Evolutionary conservation across 2,888 invertebrate species (phyloP), one percentile per base, ranked within the genome.

Genomic region (Chrysolina haemoptera): DNA sequence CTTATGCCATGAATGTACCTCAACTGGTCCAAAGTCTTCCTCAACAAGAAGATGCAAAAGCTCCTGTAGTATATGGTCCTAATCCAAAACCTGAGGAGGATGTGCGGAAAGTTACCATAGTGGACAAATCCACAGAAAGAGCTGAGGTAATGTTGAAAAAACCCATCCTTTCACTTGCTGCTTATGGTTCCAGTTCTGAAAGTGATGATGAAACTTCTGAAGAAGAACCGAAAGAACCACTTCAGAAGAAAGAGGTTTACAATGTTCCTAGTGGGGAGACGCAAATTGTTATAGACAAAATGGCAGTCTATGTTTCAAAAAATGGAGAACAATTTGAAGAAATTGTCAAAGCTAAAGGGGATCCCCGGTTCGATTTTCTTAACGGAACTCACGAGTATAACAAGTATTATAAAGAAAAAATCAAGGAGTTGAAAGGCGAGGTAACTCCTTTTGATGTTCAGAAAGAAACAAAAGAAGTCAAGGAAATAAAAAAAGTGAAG

Each of bases 291-390:
- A 95, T 99, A 73, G 97, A 98, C 87, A 98, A 98, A 88, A 98
- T 99, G 93, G 98, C 99, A 0, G 93, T 94, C 78, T 98, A 98
- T 87, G 98, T 99, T 0, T 95, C 96, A 0, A 96, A 97, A 82
- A 98, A 98, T 88, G 99, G 99, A 0, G 92, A 94, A 70, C 95
- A 96, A 83, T 98, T 99, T 86, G 98, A 99, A 82, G 93, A 94
- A 46, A 95, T 96, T 35, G 94, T 96, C 11, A 93, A 93, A 81
- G 92, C 93, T 3, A 96, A 95, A 85, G 93, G 93, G 68, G 98
- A 98, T 86, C 92, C 94, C 0, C 89, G 98, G 43, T 98, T 99
- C 87, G 93, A 93, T 27, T 99, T 99, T 87, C 88, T 99, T 0
- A 92, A 96, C 76, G 89, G 94, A 0, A 90, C 89, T 2, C 94